Conservation (phyloP, 1,140 invertebrate genomes). For the Tyrophagus putrescentiae region DNA sequence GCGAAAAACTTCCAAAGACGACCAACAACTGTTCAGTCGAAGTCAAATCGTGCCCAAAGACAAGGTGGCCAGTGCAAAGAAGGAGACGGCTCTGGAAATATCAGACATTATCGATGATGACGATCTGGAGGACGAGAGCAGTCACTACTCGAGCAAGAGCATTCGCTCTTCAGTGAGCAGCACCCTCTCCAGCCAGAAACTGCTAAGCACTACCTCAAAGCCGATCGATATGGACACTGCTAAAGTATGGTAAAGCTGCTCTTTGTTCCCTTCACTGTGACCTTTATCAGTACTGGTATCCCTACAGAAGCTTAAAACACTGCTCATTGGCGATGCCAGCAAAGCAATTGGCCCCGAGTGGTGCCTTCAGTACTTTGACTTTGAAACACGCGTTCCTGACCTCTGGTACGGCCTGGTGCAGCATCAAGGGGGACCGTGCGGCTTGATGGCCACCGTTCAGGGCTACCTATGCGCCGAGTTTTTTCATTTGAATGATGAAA, state of each 20-base stretch:
- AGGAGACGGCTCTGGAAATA: background rate
- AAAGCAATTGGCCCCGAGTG: background rate
- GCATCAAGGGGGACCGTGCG: conserved; percentile 10
- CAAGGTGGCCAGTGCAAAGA: background rate
- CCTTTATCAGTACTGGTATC: background rate
- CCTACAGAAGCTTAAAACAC: conserved; percentile 10
- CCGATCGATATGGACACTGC: conserved; percentile 4
- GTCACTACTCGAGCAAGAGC: background rate
- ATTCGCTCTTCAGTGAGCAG: background rate
- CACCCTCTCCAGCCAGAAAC: background rate
- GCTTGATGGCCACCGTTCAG: conserved; percentile 5
- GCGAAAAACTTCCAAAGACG: background rate
- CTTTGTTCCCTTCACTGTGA: background rate
- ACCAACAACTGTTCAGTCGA: background rate
- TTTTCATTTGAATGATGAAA: background rate
- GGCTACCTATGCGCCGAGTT: conserved; percentile 1
- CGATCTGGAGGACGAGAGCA: background rate
- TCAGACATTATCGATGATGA: conserved; percentile 4
- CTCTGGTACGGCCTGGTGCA: conserved; percentile 13
- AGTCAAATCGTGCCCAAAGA: conserved; percentile 1
- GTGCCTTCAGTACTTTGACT: conserved; percentile 12
- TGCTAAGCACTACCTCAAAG: no score
- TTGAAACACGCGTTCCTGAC: background rate
- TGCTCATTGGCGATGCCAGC: background rate
- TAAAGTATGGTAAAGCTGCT: background rate